Base-by-base conservation (phyloP, 2,113 vertebrate genomes). In the Elanus axillaris region DNA sequence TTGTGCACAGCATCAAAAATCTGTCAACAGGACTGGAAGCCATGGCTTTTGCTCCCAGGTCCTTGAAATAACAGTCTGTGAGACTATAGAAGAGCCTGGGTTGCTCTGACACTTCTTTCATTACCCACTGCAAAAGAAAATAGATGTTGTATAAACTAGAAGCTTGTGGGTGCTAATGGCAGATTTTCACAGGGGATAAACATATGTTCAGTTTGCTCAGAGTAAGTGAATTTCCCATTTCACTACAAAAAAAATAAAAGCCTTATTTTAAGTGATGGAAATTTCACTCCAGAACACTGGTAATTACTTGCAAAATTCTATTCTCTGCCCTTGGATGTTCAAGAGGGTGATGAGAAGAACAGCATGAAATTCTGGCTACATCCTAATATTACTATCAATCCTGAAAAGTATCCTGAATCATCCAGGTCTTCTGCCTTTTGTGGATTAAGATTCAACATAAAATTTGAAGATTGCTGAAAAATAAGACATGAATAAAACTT, bases 181-280 rank as follows among this genome's bases (percentile, higher is more conserved):
- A 96, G 96, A 95, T 96, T 95, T 94, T 96, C 96, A 95, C 95
- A 96, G 90, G 90, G 88, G 90, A 86, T 90, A 96, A 96, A 96
- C 90, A 94, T 96, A 95, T 97, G 96, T 88, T 97, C 58, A 19
- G 31, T 90, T 96, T 90, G 92, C 85, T 96, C 75, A 83, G 78
- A 96, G 95, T 78, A 90, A 96, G 50, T 0, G 0, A 88, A 90
- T 96, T 95, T 94, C 92, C 90, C 84, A 62, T 88, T 88, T 88
- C 50, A 32, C 48, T 87, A 66, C 5, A 53, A 83, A 64, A 64
- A 55, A 92, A 56, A 76, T 62, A 79, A 95, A 86, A 73, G 19
- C n/a, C 45, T 86, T 92, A 48, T 62, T 94, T 96, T 95, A 85
- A 85, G 52, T 87, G 92, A 89, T 91, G 42, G 52, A 92, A 96